Percentiles rank a stretch among this genome's conserved stretches.
Evolutionary conservation across 2,797 vertebrate genomes (phyloP).

Genomic region (Chelidonichthys spinosus): DNA sequence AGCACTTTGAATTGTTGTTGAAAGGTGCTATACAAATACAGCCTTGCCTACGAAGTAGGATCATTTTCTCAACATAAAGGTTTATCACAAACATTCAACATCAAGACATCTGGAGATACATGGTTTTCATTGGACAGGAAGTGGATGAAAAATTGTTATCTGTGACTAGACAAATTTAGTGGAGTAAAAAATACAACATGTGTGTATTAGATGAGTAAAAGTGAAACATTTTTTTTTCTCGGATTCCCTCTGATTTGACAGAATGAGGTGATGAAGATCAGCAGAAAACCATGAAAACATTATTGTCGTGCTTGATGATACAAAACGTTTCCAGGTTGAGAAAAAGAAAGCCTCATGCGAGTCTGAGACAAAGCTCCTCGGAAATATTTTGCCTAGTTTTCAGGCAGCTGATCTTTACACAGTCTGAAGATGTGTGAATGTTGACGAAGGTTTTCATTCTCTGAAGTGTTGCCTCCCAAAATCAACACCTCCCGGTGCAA

Average conservation of each 20-base stretch:
- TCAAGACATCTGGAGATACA: no score
- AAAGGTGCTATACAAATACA: no score
- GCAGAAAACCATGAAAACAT: not conserved
- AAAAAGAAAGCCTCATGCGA: not conserved
- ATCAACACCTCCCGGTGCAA: constrained; percentile 7
- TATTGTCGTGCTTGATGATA: not conserved
- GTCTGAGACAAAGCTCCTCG: constrained; percentile 2
- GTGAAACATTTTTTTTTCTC: not conserved
- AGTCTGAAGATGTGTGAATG: constrained; percentile 14
- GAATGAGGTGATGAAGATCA: constrained; percentile 7
- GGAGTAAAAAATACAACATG: no score
- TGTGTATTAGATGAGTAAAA: no score
- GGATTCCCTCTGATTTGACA: constrained; percentile 1
- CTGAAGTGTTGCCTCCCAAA: constrained; percentile 28
- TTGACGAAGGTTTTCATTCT: constrained; percentile 6
- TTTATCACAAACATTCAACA: no score
- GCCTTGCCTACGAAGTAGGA: no score
- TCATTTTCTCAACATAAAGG: no score
- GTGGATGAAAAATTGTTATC: no score
- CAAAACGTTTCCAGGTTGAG: constrained; percentile 4
- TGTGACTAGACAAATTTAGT: no score
- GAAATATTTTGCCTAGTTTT: constrained; percentile 11
- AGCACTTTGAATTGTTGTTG: no score
- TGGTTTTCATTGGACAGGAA: no score
- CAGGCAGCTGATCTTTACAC: constrained; percentile 23